Percentiles rank a stretch among this genome's conserved stretches.
These are phyloP conservation scores for Amblyraja radiata DNA, from an alignment of 2,797 vertebrate species.

Conservation along the genomic window DNA sequence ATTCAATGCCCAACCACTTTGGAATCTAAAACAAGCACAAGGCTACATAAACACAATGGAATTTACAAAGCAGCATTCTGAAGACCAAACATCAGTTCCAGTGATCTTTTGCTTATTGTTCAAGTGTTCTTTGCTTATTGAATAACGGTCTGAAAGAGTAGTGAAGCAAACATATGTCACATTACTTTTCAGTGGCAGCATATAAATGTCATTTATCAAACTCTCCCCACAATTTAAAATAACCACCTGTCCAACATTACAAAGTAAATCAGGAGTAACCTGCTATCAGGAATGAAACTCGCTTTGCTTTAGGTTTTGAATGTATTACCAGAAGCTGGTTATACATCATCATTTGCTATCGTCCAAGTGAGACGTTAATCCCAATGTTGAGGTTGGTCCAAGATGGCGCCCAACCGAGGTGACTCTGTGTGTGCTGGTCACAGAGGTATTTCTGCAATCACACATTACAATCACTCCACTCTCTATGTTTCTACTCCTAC, in stretches of 20 bases:
- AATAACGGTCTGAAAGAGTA: background rate
- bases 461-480: no score
- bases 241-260: background rate
- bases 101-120: background rate
- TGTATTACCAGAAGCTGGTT: background rate
- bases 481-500: no score
- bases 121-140: background rate
- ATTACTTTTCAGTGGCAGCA: background rate
- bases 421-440: no score
- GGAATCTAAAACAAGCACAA: background rate
- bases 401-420: no score
- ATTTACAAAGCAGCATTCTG: slow-evolving; percentile 14
- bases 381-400: background rate
- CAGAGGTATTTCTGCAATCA: no score
- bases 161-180: background rate
- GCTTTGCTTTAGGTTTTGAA: background rate
- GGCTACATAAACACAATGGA: background rate
- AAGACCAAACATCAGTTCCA: background rate
- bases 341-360: background rate
- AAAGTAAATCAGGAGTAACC: background rate
- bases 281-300: background rate
- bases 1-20: background rate
- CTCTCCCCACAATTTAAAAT: background rate
- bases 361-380: background rate
- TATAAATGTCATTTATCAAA: slow-evolving; percentile 5